These are phyloP conservation scores for Sphaerophoria rueppellii DNA, from an alignment of 2,888 invertebrate species.

Conservation along the genomic window DNA sequence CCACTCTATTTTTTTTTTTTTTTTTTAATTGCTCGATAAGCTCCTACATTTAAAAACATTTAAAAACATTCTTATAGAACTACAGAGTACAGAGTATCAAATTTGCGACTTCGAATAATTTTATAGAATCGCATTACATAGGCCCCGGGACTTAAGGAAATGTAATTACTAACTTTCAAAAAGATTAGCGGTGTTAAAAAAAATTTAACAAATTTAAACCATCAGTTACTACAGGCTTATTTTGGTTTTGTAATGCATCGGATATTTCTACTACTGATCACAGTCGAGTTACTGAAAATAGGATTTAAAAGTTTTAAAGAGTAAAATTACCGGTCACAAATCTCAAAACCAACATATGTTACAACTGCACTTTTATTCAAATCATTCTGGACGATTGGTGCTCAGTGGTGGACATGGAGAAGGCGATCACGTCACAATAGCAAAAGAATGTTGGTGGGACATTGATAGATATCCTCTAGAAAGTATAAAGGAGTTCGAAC, in stretches of 20 bases:
- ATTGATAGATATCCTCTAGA: conserved; percentile 89
- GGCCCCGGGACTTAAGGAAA: too few relatives aligned
- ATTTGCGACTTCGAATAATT: too few relatives aligned
- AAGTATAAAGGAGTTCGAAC: conserved; percentile 94
- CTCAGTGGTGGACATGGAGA: conserved; percentile 83
- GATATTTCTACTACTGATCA: conserved; percentile 49
- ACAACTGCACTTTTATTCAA: conserved; percentile 92
- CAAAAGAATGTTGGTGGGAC: conserved; percentile 77
- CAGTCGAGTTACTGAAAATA: conserved; percentile 37
- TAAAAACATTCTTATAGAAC: too few relatives aligned
- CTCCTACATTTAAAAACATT: too few relatives aligned
- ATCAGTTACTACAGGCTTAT: too few relatives aligned
- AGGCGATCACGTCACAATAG: conserved; percentile 72
- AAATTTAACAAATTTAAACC: not conserved
- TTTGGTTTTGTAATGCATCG: conserved; percentile 58
- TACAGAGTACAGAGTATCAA: too few relatives aligned
- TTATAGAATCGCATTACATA: too few relatives aligned
- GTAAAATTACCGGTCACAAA: not conserved
- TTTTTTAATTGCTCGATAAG: too few relatives aligned
- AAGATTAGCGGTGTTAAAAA: too few relatives aligned
- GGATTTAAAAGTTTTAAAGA: conserved; percentile 34
- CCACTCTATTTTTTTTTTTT: too few relatives aligned
- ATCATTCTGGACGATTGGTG: conserved; percentile 87
- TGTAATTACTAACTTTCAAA: too few relatives aligned
- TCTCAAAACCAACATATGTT: conserved; percentile 85